Base-by-base conservation (phyloP, 2,113 vertebrate genomes). In the Noturus placidus region DNA sequence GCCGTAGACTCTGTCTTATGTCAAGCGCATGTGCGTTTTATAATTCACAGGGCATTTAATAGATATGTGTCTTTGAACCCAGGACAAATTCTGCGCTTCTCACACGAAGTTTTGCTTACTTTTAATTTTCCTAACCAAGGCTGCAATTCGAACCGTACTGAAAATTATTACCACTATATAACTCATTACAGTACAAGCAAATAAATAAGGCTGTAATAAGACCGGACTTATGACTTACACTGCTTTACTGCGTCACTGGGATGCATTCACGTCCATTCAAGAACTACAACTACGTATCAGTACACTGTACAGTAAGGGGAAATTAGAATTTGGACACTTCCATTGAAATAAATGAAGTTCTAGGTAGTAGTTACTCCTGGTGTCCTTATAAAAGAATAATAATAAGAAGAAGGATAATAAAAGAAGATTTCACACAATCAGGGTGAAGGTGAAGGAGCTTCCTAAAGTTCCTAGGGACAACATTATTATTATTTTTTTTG, bases 21-120 rank as follows among this genome's bases (percentile, higher is more conserved):
- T 85, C 61, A 22, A 82, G 76, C 67, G 77, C 86, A 88, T 85
- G 84, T 85, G 88, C 72, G 35, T 79, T 88, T 90, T 86, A 86
- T 74, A 56, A 86, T 88, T 86, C 87, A 88, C 89, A 56, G 83
- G 87, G 89, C 87, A 90, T 88, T 88, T 83, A 82, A 83, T 82
- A 87, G 86, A 85, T 90, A 88, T 83, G 84, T 86, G 87, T 88
- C 89, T 90, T 90, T 83, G 80, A 83, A 88, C 52, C 50, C 42
- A 61, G 59, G 59, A 84, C 89, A 87, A 61, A 87, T 8, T 35
- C 80, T 50, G 46, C 17, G 76, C 67, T 89, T 65, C 88, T 81
- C 85, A 87, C 74, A 33, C 52, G 15, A 52, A 78, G 70, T 57
- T 70, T 83, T 61, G 72, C 87, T 86, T 86, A 72, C 70, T 65